These are phyloP conservation scores for Numenius phaeopus DNA, from an alignment of 2,797 vertebrate genomes.

Conservation along the genomic window DNA sequence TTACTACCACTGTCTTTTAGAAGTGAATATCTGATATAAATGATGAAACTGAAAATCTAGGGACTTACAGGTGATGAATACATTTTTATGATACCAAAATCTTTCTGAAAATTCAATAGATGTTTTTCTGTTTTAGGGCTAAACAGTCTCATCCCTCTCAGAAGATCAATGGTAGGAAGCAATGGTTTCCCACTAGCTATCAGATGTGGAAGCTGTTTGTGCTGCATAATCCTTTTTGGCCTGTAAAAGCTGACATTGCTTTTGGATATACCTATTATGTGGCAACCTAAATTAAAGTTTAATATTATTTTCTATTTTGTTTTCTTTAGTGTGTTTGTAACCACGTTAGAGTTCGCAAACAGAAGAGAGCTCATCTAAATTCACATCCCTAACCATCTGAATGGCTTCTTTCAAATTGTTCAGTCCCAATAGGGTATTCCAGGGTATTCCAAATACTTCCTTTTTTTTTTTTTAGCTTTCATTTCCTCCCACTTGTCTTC, in stretches of 20 bases:
- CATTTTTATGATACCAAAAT: neutral
- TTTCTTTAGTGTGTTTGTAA: neutral
- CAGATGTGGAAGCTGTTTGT: neutral
- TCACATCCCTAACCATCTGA: neutral
- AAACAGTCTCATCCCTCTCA: neutral
- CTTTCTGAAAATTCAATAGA: neutral
- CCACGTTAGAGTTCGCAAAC: neutral
- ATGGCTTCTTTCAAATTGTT: conserved; percentile 4
- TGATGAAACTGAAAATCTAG: neutral
- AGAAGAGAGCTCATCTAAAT: neutral
- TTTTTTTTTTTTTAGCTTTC: neutral
- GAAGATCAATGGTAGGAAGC: neutral
- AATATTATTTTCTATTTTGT: neutral
- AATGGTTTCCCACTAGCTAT: neutral
- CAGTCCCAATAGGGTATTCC: neutral
- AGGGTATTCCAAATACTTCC: neutral
- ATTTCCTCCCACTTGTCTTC: conserved; percentile 48
- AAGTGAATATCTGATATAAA: neutral
- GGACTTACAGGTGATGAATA: neutral
- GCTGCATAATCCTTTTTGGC: neutral
- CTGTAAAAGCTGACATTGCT: neutral
- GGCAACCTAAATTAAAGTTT: neutral
- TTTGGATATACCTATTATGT: neutral
- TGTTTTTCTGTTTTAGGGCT: neutral
- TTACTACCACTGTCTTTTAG: neutral